Evolutionary conservation across 2,797 vertebrate genomes (phyloP).

Genomic region (Gymnopithys bicolor): DNA sequence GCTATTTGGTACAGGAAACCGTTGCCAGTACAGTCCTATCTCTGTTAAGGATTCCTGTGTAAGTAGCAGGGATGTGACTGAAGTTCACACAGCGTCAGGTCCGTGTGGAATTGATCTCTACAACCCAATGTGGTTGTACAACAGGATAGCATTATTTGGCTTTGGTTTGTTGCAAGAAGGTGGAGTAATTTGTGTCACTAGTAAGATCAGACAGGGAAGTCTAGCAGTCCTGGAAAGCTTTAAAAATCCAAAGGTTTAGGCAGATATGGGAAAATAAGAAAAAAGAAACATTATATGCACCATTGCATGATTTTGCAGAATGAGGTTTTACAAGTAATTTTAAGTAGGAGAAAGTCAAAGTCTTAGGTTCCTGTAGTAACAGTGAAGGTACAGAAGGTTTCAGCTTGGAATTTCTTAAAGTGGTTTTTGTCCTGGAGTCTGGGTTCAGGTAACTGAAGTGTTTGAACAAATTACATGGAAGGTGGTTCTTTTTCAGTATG

Average conservation of each 20-base stretch:
- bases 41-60: background rate
- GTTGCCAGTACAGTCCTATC: background rate
- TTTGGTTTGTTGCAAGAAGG: background rate
- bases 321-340: background rate
- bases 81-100: background rate
- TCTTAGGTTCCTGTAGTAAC: rapidly evolving
- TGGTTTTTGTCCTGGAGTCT: background rate
- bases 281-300: background rate
- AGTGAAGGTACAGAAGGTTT: background rate
- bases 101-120: background rate
- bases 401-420: background rate
- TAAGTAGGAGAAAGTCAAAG: background rate
- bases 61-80: background rate
- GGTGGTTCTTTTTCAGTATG: background rate
- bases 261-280: background rate
- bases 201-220: background rate
- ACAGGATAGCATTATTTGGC: background rate
- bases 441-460: background rate
- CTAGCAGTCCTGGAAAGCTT: background rate
- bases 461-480: background rate
- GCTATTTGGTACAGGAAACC: background rate
- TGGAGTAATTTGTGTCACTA: background rate
- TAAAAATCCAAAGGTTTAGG: background rate
- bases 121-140: background rate
- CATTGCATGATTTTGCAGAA: background rate